A percentile compares a stretch with the other conserved stretches of the same genome.
phyloP scores from a whole-genome alignment of 2,888 invertebrate species.

The Pachydiplax longipennis region DNA sequence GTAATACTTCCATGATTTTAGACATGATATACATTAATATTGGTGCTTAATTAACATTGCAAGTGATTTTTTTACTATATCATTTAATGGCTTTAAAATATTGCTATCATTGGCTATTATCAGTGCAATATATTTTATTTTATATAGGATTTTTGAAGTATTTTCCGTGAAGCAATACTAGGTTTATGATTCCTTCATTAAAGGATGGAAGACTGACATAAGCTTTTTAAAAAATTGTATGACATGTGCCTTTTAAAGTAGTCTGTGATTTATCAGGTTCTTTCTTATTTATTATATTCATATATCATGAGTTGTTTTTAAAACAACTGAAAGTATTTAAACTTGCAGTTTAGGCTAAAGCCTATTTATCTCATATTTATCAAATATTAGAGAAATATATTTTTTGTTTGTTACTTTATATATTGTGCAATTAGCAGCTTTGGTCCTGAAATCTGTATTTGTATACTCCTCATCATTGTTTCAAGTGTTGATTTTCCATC shows the following conservation, averaged over 20 bases:
- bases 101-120: neutral
- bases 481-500: too few relatives aligned
- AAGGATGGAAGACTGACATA: neutral
- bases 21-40: neutral
- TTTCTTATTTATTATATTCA: neutral
- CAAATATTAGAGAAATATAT: too few relatives aligned
- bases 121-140: neutral
- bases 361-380: too few relatives aligned
- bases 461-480: too few relatives aligned
- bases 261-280: neutral
- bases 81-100: neutral
- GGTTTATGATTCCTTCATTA: neutral
- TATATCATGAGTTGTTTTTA: neutral
- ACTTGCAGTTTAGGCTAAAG: too few relatives aligned
- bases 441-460: too few relatives aligned
- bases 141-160: neutral
- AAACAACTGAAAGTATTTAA: too few relatives aligned
- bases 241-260: neutral
- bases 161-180: neutral
- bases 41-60: neutral
- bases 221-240: neutral
- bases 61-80: neutral
- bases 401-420: too few relatives aligned
- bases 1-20: neutral
- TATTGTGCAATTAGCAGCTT: too few relatives aligned